phyloP scores from a whole-genome alignment of 2,888 invertebrate genomes.

The Aelia acuminata region DNA sequence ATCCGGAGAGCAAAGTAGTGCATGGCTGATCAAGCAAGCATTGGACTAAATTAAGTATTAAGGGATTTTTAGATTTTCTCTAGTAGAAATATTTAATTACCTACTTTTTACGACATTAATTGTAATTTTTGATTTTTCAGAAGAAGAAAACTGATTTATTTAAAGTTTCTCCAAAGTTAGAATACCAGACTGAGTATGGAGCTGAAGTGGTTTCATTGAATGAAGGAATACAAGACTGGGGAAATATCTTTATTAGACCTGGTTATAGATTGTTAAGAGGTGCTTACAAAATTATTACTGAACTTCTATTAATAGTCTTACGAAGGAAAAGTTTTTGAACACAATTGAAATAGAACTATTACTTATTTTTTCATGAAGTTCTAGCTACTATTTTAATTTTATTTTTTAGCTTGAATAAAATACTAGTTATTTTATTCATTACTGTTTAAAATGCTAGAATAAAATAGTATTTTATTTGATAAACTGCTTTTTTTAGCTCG shows the following conservation, averaged over 20 bases:
- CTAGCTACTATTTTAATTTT: no score
- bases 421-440: no score
- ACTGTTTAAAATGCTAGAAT: no score
- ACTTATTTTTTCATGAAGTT: no score
- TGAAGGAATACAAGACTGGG: conserved; percentile 65
- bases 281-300: conserved; percentile 52
- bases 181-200: conserved; percentile 66
- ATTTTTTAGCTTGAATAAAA: no score
- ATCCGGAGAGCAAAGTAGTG: no score
- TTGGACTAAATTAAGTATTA: no score
- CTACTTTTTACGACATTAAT: neutral
- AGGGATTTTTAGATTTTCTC: no score
- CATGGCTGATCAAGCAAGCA: no score
- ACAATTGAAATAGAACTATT: no score
- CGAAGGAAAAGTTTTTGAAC: neutral
- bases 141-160: conserved; percentile 7
- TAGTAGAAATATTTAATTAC: neutral
- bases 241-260: conserved; percentile 62
- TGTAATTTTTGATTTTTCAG: neutral
- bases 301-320: neutral
- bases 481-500: conserved; percentile 60
- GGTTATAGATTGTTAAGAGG: conserved; percentile 64
- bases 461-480: no score
- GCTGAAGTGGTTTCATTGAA: conserved; percentile 63
- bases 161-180: conserved; percentile 64